Percentiles rank a stretch among this genome's conserved stretches.
Conservation (phyloP, 2,888 invertebrate species). For the Harpagoxenus sublaevis region DNA sequence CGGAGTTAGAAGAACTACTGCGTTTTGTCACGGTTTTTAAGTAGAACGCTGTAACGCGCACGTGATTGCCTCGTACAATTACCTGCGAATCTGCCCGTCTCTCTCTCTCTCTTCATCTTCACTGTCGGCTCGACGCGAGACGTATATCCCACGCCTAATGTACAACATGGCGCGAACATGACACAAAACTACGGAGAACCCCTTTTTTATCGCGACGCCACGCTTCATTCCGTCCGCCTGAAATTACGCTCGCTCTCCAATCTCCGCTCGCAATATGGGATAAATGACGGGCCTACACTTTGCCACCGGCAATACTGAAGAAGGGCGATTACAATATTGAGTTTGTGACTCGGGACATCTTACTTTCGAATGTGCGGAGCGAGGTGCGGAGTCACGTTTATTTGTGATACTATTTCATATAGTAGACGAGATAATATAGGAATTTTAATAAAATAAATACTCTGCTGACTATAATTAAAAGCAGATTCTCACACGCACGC, state of each 20-base stretch:
- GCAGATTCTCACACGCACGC: background rate
- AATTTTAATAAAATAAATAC: background rate
- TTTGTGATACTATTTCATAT: background rate
- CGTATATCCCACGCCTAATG: conserved; percentile 71
- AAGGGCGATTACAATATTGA: conserved; percentile 57
- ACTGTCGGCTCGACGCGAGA: conserved; percentile 59
- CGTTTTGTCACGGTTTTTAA: conserved; percentile 81
- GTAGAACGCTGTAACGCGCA: conserved; percentile 77
- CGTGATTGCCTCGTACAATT: conserved; percentile 81
- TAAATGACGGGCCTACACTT: conserved; percentile 35
- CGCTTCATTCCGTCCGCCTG: conserved; percentile 69
- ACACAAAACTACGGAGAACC: conserved; percentile 67
- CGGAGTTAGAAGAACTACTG: conserved; percentile 65
- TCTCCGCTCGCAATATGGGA: conserved; percentile 53
- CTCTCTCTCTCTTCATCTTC: conserved; percentile 60
- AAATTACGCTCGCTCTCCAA: conserved; percentile 64
- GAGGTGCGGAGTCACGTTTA: background rate
- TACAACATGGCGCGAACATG: conserved; percentile 74
- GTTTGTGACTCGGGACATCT: conserved; percentile 34
- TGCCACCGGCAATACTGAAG: conserved; percentile 38
- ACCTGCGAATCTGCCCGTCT: conserved; percentile 69
- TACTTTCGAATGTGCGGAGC: conserved; percentile 12
- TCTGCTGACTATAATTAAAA: background rate
- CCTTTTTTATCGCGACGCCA: conserved; percentile 68
- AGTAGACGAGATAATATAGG: background rate